These are phyloP conservation scores for Papilio polytes DNA, from an alignment of 1,140 invertebrate genomes.

Conservation along the genomic window DNA sequence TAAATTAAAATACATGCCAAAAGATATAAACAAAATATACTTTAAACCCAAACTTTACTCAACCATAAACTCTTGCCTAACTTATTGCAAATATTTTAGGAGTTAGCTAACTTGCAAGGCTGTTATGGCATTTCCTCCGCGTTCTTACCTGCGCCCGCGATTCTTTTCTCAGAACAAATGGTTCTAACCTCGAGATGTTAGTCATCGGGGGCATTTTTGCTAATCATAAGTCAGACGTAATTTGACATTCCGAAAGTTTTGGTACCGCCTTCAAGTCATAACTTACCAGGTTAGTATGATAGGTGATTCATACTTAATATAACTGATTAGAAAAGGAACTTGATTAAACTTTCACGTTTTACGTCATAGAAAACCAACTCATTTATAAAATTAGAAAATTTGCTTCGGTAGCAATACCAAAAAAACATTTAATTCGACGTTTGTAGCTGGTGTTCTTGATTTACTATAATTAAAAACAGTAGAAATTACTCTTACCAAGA, in stretches of 20 bases:
- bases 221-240: slow-evolving; percentile 44
- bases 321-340: not conserved
- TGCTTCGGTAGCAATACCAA: no score
- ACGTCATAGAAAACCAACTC: no score
- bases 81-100: slow-evolving; percentile 33
- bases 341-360: slow-evolving; percentile 31
- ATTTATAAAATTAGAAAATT: no score
- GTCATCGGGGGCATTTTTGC: slow-evolving; percentile 54
- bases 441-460: no score
- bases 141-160: slow-evolving; percentile 47
- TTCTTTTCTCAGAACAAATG: slow-evolving; percentile 54
- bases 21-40: no score
- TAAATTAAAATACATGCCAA: no score
- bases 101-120: slow-evolving; percentile 32
- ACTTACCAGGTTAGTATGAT: slow-evolving; percentile 4
- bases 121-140: slow-evolving; percentile 58
- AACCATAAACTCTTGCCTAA: slow-evolving; percentile 26
- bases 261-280: slow-evolving; percentile 30
- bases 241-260: slow-evolving; percentile 45
- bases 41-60: slow-evolving; percentile 29
- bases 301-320: slow-evolving; percentile 18
- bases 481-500: no score
- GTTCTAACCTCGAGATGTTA: slow-evolving; percentile 52
- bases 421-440: no score
- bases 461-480: no score